Evolutionary conservation across 2,888 invertebrate genomes (phyloP), one percentile per base, ranked within the genome.

Genomic region (Ariolimax columbianus): DNA sequence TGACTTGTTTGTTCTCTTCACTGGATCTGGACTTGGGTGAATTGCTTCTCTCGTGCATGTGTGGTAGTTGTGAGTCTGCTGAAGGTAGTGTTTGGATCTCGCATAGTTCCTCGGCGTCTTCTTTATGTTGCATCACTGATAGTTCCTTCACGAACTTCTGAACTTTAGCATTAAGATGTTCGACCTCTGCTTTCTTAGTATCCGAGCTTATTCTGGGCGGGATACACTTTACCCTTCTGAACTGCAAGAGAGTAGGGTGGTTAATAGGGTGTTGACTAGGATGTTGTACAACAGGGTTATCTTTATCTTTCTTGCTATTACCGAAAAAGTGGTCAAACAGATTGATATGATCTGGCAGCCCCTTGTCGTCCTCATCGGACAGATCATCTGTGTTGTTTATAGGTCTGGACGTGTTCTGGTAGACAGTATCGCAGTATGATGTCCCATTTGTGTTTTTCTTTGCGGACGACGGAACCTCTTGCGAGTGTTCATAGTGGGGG

Each of bases 311-410:
- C 26, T 77, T 43, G 26, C 43, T 40, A 38, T 87, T 73, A n/a
- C 89, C 89, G 83, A 89, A 91, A 30, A 91, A 86, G 73, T 91
- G 78, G 26, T 89, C 90, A 59, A 90, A 86, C 63, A 92, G 85
- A 79, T 91, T 91, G 26, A 91, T 88, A 77, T 88, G 89, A 30
- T 91, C 90, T 38, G 88, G 88, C 30, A 86, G 86, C 85, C 90
- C 91, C 59, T 86, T 83, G 86, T 91, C 91, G 55, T 88, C 84
- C 1, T 87, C 84, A 30, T 87, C 87, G 17, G 68, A 63, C 26
- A 59, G 23, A 3, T 72, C 47, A 19, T 40, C 4, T 55, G 7
- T 23, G 47, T 82, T 66, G 17, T 59, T 72, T 7, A 80, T 38
- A 33, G 47, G 30, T 4, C 36, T 77, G 3, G 77, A 73, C 36